Percentiles rank a stretch among this genome's conserved stretches.
These are phyloP conservation scores for Ooceraea biroi DNA, from an alignment of 1,140 invertebrate genomes.

Conservation along the genomic window DNA sequence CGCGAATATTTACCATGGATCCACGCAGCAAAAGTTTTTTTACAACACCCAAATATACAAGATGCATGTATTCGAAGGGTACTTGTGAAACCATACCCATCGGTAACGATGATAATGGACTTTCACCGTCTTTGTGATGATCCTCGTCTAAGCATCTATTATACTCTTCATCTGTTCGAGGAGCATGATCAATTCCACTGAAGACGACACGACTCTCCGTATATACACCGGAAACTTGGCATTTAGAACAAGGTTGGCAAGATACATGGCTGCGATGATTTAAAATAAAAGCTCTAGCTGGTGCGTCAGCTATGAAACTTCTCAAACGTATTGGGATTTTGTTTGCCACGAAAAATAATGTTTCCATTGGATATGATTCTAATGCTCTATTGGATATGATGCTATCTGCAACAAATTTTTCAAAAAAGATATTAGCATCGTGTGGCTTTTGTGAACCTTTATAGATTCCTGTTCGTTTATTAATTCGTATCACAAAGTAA, in stretches of 20 bases:
- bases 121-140: too few relatives aligned
- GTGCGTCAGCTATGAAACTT: constrained; percentile 20
- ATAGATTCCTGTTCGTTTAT: too few relatives aligned
- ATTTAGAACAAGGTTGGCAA: background rate
- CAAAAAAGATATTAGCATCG: too few relatives aligned
- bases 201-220: background rate
- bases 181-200: too few relatives aligned
- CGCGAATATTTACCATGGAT: too few relatives aligned
- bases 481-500: too few relatives aligned
- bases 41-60: constrained; percentile 33
- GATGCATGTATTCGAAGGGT: constrained; percentile 61
- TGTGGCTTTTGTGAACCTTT: too few relatives aligned
- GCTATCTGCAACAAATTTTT: too few relatives aligned
- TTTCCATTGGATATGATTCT: background rate
- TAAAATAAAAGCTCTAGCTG: constrained; percentile 10
- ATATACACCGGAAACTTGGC: background rate
- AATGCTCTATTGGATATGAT: too few relatives aligned
- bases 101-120: too few relatives aligned
- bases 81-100: too few relatives aligned
- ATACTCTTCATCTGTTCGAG: constrained; percentile 9
- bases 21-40: constrained; percentile 46
- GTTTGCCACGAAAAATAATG: background rate
- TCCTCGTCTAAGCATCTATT: too few relatives aligned
- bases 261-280: background rate
- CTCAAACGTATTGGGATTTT: background rate